Percentiles rank a stretch among this genome's conserved stretches.
Conservation (phyloP, 2,797 vertebrate genomes). For the Cirrhinus mrigala region DNA sequence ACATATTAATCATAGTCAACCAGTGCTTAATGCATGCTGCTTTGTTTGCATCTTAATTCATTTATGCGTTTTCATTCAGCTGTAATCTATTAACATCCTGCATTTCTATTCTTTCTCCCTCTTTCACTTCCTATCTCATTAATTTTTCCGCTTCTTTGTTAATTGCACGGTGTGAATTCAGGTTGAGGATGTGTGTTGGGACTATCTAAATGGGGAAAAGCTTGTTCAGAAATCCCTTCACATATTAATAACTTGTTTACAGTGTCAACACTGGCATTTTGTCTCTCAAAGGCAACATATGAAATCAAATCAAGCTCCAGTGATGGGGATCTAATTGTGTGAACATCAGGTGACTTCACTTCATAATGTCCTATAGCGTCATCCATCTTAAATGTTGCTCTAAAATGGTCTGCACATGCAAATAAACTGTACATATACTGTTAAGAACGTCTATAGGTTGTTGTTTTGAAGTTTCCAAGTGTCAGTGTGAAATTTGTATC, state of each 20-base stretch:
- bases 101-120: conserved; percentile 28
- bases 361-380: conserved; percentile 43
- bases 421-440: not conserved
- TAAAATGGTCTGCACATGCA: not conserved
- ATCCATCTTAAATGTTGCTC: conserved; percentile 27
- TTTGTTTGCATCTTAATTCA: conserved; percentile 65
- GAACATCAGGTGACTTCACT: conserved; percentile 47
- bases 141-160: conserved; percentile 35
- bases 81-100: conserved; percentile 55
- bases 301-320: conserved; percentile 52
- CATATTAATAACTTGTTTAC: conserved; percentile 60
- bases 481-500: not conserved
- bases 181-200: conserved; percentile 35
- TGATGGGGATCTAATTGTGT: conserved; percentile 62
- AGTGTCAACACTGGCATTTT: conserved; percentile 52
- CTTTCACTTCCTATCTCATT: conserved; percentile 24
- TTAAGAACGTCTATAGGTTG: not conserved
- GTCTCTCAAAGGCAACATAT: conserved; percentile 47
- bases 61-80: conserved; percentile 53
- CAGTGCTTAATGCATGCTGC: conserved; percentile 50
- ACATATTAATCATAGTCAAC: conserved; percentile 60
- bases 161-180: conserved; percentile 45
- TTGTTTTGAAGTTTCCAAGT: not conserved
- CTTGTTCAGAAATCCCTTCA: conserved; percentile 38
- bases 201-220: conserved; percentile 38